Evolutionary conservation across 2,888 invertebrate species (phyloP), one percentile per base, ranked within the genome.

Genomic region (Mamestra brassicae): DNA sequence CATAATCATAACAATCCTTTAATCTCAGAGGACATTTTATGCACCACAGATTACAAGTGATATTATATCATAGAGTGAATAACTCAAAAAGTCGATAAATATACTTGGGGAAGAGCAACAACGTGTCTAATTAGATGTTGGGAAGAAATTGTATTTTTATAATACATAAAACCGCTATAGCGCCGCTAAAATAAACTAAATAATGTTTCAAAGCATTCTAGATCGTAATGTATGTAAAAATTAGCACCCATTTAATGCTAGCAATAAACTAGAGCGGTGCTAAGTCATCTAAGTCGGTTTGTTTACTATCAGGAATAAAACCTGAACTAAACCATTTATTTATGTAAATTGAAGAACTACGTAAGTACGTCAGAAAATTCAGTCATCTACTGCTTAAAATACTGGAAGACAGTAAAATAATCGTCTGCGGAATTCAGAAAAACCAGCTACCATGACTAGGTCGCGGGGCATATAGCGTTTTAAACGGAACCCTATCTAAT

Each of bases 321-420:
- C 87, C 86, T 81, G 87, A 84, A 76, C 84, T 84, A 76, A 79
- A 80, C 69, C 68, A 85, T 81, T 80, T 6, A n/a, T 84, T 84
- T 76, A 66, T 47, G 13, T 73, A 84, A 84, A 80, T 82, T 89
- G 87, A 89, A 89, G 78, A 88, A 89, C 81, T 85, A 86, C 89
- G 83, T 78, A 26, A 26, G 26, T 26, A 70, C 75, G 38, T 78
- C 80, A 78, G 84, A 90, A 90, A 81, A 71, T 86, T 84, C 72
- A 87, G 82, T 90, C 84, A 81, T 89, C 91, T 91, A 90, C 89
- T 89, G 90, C 93, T 94, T 94, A 93, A 85, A 87, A 89, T 94
- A 95, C 87, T 95, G 95, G 95, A 95, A 96, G 95, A 95, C 95
- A 85, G 90, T 91, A 93, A 94, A 92, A 88, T 89, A 94, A 94